Conservation (phyloP, 2,797 vertebrate genomes). For the Chromobotia macracanthus region DNA sequence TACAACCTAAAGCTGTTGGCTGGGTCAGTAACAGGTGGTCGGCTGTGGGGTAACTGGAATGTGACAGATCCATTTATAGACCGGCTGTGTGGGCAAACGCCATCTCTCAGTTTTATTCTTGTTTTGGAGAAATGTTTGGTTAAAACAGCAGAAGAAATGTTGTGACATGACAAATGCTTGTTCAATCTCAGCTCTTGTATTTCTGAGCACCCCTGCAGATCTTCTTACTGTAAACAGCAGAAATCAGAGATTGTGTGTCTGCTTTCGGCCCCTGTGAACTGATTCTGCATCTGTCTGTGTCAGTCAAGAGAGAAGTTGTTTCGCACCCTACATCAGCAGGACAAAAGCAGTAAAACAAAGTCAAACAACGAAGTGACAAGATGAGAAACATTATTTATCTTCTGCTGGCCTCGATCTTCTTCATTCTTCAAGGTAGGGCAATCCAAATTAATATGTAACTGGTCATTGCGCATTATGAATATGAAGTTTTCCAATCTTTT, state of each 20-base stretch:
- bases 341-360: slow-evolving; percentile 41
- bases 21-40: slow-evolving; percentile 29
- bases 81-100: not conserved
- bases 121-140: not conserved
- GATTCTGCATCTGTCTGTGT: slow-evolving; percentile 73
- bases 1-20: no score
- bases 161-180: not conserved
- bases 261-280: slow-evolving; percentile 67
- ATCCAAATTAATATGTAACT: not conserved
- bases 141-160: not conserved
- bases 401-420: slow-evolving; percentile 20
- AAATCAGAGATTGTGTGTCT: slow-evolving; percentile 52
- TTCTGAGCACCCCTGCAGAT: not conserved
- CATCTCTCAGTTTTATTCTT: not conserved
- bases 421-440: slow-evolving; percentile 51
- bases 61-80: slow-evolving; percentile 30
- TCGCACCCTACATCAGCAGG: slow-evolving; percentile 19
- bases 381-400: slow-evolving; percentile 24
- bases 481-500: not conserved
- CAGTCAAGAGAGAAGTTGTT: slow-evolving; percentile 42
- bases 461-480: not conserved
- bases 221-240: slow-evolving; percentile 6
- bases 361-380: slow-evolving; percentile 28
- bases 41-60: slow-evolving; percentile 27
- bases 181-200: not conserved